Percentiles rank a stretch among this genome's conserved stretches.
phyloP scores from a whole-genome alignment of 2,888 invertebrate species.

The Operophtera brumata region DNA sequence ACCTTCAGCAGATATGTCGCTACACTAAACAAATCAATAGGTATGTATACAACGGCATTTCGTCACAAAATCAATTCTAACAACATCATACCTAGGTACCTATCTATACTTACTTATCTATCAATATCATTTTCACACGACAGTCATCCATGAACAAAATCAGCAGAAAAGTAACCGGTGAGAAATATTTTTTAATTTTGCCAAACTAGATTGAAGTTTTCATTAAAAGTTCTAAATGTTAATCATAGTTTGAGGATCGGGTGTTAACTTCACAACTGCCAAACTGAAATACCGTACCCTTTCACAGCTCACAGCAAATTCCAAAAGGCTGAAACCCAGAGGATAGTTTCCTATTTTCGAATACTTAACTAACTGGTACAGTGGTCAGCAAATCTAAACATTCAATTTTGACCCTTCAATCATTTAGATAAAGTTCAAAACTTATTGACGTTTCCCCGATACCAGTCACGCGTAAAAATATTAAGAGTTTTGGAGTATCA shows the following conservation, averaged over 20 bases:
- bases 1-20: too few species aligned
- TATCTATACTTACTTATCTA: too few species aligned
- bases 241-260: neutral
- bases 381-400: constrained; percentile 14
- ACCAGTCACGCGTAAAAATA: neutral
- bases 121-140: too few species aligned
- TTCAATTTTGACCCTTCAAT: constrained; percentile 2
- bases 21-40: too few species aligned
- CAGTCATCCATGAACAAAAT: too few species aligned
- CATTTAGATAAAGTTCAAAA: constrained; percentile 1
- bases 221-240: constrained; percentile 5
- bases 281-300: constrained; percentile 21
- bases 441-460: neutral
- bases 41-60: too few species aligned
- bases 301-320: constrained; percentile 25
- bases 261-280: constrained; percentile 10
- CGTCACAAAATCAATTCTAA: too few species aligned
- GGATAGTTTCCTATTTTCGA: constrained; percentile 36
- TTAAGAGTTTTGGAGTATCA: constrained; percentile 1
- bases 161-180: too few species aligned
- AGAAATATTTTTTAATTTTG: too few species aligned
- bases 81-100: too few species aligned
- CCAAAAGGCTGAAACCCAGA: constrained; percentile 22
- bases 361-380: constrained; percentile 18
- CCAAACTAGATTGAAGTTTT: neutral